A percentile compares a stretch with the other conserved stretches of the same genome.
Conservation (phyloP, 1,140 invertebrate genomes). For the Eulimnadia texana region DNA sequence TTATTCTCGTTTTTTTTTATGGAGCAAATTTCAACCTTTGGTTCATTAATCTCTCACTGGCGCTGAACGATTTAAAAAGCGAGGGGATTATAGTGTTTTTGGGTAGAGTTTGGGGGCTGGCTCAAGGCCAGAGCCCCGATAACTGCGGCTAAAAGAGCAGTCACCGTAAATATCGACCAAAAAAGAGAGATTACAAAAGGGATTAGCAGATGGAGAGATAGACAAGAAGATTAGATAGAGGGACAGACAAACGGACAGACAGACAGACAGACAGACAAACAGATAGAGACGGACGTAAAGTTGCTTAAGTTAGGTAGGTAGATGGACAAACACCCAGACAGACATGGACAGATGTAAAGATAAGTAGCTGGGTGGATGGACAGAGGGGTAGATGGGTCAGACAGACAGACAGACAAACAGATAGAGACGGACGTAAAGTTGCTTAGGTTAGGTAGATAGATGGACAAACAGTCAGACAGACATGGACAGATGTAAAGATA, state of each 20-base stretch:
- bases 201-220: neutral
- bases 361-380: neutral
- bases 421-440: neutral
- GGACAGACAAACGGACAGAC: neutral
- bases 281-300: neutral
- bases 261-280: neutral
- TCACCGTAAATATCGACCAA: neutral
- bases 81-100: too few relatives aligned
- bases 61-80: too few relatives aligned
- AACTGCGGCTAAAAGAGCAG: neutral
- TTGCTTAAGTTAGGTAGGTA: neutral
- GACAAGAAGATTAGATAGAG: too few relatives aligned
- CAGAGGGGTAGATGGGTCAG: neutral
- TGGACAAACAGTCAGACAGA: slow-evolving; percentile 13
- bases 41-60: too few relatives aligned
- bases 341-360: neutral
- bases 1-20: neutral
- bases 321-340: neutral
- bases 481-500: slow-evolving; percentile 1
- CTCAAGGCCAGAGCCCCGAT: too few relatives aligned
- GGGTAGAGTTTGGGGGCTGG: too few relatives aligned
- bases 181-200: neutral
- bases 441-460: slow-evolving; percentile 2
- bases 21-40: too few relatives aligned
- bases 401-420: neutral